phyloP scores from a whole-genome alignment of 1,140 invertebrate species.

The Telenomus remus region DNA sequence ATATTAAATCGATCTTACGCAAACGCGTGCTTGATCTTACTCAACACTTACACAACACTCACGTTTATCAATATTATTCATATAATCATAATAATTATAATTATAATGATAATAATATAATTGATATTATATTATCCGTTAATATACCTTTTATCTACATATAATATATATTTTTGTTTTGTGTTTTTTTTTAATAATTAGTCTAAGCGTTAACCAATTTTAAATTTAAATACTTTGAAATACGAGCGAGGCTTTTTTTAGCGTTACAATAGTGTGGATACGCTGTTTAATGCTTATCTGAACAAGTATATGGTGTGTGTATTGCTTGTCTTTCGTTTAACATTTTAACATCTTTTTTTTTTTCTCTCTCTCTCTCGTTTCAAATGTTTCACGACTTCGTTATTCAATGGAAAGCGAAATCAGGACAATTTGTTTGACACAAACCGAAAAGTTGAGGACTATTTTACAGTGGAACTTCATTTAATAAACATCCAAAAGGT shows the following conservation, averaged over 20 bases:
- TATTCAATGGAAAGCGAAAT: too few relatives aligned
- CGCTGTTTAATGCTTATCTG: slow-evolving; percentile 49
- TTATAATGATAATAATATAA: slow-evolving; percentile 53
- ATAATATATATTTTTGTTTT: slow-evolving; percentile 58
- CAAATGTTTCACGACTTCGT: too few relatives aligned
- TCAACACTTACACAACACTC: slow-evolving; percentile 51
- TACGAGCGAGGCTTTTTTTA: slow-evolving; percentile 70
- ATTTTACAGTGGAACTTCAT: too few relatives aligned
- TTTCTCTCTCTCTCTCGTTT: too few relatives aligned
- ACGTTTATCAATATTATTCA: slow-evolving; percentile 52
- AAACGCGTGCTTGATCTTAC: too few relatives aligned
- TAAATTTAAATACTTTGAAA: slow-evolving; percentile 69
- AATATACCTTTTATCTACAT: slow-evolving; percentile 58
- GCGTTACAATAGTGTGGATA: slow-evolving; percentile 63
- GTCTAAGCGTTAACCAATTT: slow-evolving; percentile 65
- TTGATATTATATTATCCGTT: slow-evolving; percentile 23
- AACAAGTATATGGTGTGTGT: slow-evolving; percentile 39
- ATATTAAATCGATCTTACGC: slow-evolving; percentile 49
- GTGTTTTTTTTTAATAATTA: slow-evolving; percentile 35
- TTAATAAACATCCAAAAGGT: too few relatives aligned
- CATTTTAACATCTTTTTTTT: too few relatives aligned
- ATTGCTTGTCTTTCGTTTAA: slow-evolving; percentile 33
- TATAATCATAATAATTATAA: slow-evolving; percentile 52
- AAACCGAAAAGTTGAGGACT: too few relatives aligned
- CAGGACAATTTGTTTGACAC: background rate